A percentile compares a stretch with the other conserved stretches of the same genome.
phyloP scores from a whole-genome alignment of 2,113 vertebrate species.

The Rana temporaria region DNA sequence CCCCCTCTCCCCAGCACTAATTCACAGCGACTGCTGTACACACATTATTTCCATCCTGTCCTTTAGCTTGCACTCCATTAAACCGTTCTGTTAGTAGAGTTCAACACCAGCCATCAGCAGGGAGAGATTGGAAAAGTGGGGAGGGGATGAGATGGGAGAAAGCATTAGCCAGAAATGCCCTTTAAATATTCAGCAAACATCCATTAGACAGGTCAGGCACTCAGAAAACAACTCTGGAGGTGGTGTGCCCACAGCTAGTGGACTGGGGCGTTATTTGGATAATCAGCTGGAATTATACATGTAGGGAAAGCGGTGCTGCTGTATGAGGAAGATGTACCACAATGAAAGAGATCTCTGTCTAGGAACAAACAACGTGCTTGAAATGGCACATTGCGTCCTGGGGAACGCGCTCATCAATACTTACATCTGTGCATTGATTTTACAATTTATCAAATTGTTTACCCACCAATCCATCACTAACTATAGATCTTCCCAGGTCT shows the following conservation, averaged over 20 bases:
- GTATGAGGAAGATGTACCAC: not conserved
- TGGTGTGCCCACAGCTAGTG: slow-evolving; percentile 19
- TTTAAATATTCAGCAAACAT: slow-evolving; percentile 57
- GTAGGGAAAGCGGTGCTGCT: not conserved
- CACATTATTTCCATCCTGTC: slow-evolving; percentile 32
- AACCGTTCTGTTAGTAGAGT: slow-evolving; percentile 52
- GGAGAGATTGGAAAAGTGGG: slow-evolving; percentile 11
- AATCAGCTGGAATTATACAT: slow-evolving; percentile 26
- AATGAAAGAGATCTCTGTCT: not conserved
- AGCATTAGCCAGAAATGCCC: slow-evolving; percentile 52
- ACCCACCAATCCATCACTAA: too few species aligned
- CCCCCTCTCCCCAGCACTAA: not conserved
- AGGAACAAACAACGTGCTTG: not conserved
- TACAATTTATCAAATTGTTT: not conserved
- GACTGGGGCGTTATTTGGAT: not conserved
- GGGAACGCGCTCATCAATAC: not conserved
- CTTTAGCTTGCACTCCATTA: slow-evolving; percentile 55
- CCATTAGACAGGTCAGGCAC: slow-evolving; percentile 53
- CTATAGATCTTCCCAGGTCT: too few species aligned
- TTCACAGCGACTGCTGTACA: slow-evolving; percentile 2
- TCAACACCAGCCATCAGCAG: slow-evolving; percentile 46
- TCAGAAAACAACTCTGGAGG: slow-evolving; percentile 21
- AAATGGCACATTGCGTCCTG: not conserved
- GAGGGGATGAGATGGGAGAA: slow-evolving; percentile 26
- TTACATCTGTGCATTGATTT: not conserved